phyloP scores from a whole-genome alignment of 2,797 vertebrate species.

The Phrynocephalus guinanensis region DNA sequence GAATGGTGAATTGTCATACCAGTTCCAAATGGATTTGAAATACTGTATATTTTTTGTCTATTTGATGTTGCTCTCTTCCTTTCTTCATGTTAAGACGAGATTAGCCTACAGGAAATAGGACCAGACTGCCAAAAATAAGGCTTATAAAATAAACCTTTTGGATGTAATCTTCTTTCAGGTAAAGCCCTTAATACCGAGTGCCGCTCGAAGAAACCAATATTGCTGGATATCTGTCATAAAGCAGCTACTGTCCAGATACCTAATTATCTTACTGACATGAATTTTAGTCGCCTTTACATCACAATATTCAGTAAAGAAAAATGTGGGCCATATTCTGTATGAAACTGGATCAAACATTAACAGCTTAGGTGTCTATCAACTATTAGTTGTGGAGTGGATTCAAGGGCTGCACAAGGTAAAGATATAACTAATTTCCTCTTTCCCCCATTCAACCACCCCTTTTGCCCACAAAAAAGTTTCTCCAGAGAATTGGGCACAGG shows the following conservation, averaged over 20 bases:
- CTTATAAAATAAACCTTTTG: slow-evolving; percentile 29
- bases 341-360: not conserved
- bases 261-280: not conserved
- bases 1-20: not conserved
- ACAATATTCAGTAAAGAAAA: not conserved
- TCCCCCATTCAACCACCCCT: no score
- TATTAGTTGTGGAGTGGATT: not conserved
- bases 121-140: slow-evolving; percentile 14
- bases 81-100: not conserved
- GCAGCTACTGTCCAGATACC: slow-evolving; percentile 21
- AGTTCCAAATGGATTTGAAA: not conserved
- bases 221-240: not conserved
- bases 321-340: not conserved
- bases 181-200: slow-evolving; percentile 66
- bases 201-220: slow-evolving; percentile 4
- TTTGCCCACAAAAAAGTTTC: not conserved
- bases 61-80: not conserved
- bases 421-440: not conserved
- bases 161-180: slow-evolving; percentile 24
- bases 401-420: not conserved
- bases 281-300: not conserved
- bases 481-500: not conserved
- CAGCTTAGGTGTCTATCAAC: not conserved
- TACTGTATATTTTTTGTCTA: not conserved
- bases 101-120: slow-evolving; percentile 8